Conservation (phyloP, 2,888 invertebrate genomes). For the Oligia latruncula region DNA sequence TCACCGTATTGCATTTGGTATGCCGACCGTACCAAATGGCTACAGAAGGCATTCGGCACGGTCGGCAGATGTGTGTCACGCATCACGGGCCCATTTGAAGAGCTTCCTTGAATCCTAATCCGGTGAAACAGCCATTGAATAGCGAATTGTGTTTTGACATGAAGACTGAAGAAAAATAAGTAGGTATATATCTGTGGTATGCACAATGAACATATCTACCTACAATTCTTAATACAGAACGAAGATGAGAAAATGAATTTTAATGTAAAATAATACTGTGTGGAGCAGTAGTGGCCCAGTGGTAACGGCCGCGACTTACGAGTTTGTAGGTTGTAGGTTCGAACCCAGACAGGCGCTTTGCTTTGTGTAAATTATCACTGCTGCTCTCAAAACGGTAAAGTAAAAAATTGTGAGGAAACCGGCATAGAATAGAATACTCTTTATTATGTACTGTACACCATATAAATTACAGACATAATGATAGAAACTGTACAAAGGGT, state of each 20-base stretch:
- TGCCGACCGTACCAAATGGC: slow-evolving; percentile 11
- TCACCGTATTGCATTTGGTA: slow-evolving; percentile 29
- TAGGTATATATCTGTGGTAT: too few relatives aligned
- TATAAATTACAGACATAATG: too few relatives aligned
- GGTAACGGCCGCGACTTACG: neutral
- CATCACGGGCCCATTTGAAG: slow-evolving; percentile 5
- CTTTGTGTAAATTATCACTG: neutral
- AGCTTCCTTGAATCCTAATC: slow-evolving; percentile 35
- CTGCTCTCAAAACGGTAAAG: too few relatives aligned
- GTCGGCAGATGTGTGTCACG: slow-evolving; percentile 21
- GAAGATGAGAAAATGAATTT: neutral
- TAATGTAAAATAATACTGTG: neutral
- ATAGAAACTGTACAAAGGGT: too few relatives aligned
- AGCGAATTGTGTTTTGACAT: neutral
- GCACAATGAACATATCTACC: too few relatives aligned
- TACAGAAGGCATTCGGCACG: slow-evolving; percentile 13
- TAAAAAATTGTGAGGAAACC: neutral
- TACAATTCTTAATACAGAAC: neutral
- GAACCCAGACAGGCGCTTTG: neutral
- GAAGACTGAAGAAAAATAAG: neutral
- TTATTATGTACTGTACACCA: too few relatives aligned
- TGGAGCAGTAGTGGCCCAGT: neutral
- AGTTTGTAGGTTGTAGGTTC: neutral
- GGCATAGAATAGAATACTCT: too few relatives aligned
- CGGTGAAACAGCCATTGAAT: neutral